Evolutionary conservation across 2,888 invertebrate genomes (phyloP).

Genomic region (Neoaliturus tenellus): DNA sequence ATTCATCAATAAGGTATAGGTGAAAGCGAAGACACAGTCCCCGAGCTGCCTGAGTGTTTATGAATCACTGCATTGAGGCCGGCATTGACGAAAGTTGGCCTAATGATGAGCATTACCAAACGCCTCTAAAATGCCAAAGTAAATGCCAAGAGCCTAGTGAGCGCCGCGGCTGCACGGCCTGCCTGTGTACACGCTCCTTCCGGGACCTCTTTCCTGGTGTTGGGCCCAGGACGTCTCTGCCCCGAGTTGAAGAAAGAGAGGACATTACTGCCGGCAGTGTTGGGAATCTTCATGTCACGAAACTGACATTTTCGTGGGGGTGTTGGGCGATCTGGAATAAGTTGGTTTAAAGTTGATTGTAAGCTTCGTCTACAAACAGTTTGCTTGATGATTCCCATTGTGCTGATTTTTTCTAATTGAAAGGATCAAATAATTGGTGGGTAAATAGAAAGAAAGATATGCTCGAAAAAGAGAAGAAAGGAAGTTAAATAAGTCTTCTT

Average conservation of each 20-base stretch:
- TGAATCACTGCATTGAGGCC: slow-evolving; percentile 15
- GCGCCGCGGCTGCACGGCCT: not conserved
- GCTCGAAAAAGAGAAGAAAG: too few relatives aligned
- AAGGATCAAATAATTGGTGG: too few relatives aligned
- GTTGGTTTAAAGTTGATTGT: too few relatives aligned
- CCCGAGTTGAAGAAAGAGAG: not conserved
- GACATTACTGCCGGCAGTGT: not conserved
- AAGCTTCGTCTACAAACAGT: too few relatives aligned
- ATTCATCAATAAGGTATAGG: not conserved
- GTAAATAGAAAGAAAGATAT: too few relatives aligned
- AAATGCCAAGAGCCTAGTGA: not conserved
- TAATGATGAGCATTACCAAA: slow-evolving; percentile 12
- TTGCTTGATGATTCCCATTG: too few relatives aligned
- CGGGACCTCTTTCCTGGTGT: not conserved
- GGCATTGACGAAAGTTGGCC: slow-evolving; percentile 3
- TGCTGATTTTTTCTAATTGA: too few relatives aligned
- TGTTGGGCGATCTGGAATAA: not conserved
- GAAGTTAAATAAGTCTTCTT: too few relatives aligned
- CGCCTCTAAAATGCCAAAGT: not conserved
- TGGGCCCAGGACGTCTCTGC: not conserved
- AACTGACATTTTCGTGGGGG: not conserved
- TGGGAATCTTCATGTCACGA: not conserved
- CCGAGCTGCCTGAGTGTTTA: slow-evolving; percentile 2
- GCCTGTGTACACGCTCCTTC: not conserved
- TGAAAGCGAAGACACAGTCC: not conserved